Base-by-base conservation (phyloP, 2,888 invertebrate genomes). In the Drosophila fungiperda region DNA sequence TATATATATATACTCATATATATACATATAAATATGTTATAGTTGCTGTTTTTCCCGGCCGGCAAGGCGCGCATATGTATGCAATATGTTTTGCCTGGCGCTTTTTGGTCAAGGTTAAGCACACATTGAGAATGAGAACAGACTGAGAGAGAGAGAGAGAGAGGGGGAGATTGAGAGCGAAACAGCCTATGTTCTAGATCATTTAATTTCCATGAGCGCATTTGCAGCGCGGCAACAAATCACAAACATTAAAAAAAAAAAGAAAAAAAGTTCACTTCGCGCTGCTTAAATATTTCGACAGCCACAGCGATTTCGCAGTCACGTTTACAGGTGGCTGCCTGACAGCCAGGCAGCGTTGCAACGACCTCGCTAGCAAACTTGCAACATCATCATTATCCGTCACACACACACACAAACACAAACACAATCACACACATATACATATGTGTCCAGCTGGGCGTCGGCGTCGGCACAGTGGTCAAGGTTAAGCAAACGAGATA, bases 31-130 rank as follows among this genome's bases (percentile, higher is more conserved):
- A 7, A 52, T 48, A 17, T 29, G 42, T 53, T 26, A 49, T 15
- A 53, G 29, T 45, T 32, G 45, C 26, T 45, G 23, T 61, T 71
- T 71, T 72, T 69, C 82, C 87, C 89, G 86, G 86, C 89, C 89
- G 89, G 86, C 78, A n/a, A 48, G 59, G 74, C 89, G 87, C 85
- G 84, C 87, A 86, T 86, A 86, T 86, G 85, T 86, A 86, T 86
- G 85, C 85, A 86, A 86, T 83, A 86, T 89, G 89, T 89, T 89
- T 88, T 71, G 65, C 33, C 60, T 68, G 33, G 45, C 61, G 58
- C 61, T 70, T 67, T 68, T 65, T 79, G 70, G 68, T 67, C 80
- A 80, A 80, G 80, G 80, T 80, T 80, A 49, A 42, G 2, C 32
- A n/a, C 45, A 38, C 23, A 64, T 26, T 33, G 55, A 55, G 57